Percentiles rank a stretch among this genome's conserved stretches.
Conservation (phyloP, 2,113 vertebrate genomes). For the Notothenia coriiceps region DNA sequence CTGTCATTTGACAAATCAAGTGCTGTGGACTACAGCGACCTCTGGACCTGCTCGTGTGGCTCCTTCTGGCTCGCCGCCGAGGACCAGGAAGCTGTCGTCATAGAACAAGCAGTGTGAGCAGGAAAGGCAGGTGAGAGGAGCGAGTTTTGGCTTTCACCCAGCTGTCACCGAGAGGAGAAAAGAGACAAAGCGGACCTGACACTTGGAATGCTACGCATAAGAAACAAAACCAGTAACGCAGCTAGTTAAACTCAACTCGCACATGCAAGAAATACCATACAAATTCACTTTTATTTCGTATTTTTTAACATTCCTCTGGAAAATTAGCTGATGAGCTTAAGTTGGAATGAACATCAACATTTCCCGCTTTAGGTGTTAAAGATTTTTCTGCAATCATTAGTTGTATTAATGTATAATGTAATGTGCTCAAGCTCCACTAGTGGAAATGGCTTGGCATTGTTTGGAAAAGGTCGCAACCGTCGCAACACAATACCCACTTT, state of each 20-base stretch:
- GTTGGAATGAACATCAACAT: constrained; percentile 28
- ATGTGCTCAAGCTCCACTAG: background rate
- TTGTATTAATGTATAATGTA: background rate
- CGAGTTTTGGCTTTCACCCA: constrained; percentile 14
- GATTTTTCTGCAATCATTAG: background rate
- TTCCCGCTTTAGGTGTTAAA: constrained; percentile 1
- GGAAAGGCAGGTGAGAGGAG: constrained; percentile 57
- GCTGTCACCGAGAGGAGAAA: constrained; percentile 23
- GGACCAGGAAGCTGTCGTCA: constrained; percentile 45
- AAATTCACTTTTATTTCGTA: background rate
- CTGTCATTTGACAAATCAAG: constrained; percentile 22
- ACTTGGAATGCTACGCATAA: constrained; percentile 1
- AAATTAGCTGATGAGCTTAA: background rate
- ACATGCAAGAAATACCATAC: background rate
- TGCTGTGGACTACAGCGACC: constrained; percentile 13
- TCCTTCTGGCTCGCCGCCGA: constrained; percentile 34
- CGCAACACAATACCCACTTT: background rate
- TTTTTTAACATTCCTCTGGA: constrained; percentile 35
- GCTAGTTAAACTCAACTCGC: background rate
- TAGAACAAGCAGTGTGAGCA: constrained; percentile 25
- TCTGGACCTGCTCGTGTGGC: constrained; percentile 20
- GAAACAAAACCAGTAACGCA: constrained; percentile 4
- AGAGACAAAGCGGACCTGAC: constrained; percentile 5
- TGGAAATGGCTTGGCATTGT: background rate
- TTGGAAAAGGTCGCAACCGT: background rate